A percentile compares a stretch with the other conserved stretches of the same genome.
Evolutionary conservation across 1,140 invertebrate genomes (phyloP).

Genomic region (Popillia japonica): DNA sequence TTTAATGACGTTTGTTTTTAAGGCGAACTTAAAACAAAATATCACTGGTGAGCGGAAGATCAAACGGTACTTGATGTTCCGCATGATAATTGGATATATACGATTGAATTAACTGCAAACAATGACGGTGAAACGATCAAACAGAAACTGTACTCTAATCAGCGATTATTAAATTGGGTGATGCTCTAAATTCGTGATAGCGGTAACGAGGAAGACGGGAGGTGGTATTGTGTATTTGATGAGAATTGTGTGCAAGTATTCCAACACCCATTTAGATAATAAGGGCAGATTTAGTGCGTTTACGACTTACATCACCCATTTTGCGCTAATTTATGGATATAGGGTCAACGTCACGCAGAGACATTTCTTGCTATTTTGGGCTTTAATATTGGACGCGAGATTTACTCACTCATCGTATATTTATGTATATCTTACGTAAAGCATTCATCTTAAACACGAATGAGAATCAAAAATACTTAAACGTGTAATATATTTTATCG

Average conservation of each 20-base stretch:
- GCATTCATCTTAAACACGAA: too few relatives aligned
- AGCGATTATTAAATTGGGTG: conserved; percentile 34
- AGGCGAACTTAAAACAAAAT: conserved; percentile 3
- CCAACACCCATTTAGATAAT: conserved; percentile 58
- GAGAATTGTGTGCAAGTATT: conserved; percentile 53
- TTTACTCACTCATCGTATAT: neutral
- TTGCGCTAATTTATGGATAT: conserved; percentile 56
- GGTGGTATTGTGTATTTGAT: conserved; percentile 43
- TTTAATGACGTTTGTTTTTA: conserved; percentile 33
- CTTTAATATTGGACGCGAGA: conserved; percentile 36
- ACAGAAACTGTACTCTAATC: conserved; percentile 6
- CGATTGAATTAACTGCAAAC: conserved; percentile 28
- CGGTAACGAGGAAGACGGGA: neutral
- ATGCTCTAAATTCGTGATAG: conserved; percentile 8
- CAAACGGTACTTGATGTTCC: conserved; percentile 24
- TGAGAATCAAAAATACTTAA: too few relatives aligned
- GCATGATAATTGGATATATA: neutral
- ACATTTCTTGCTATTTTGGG: conserved; percentile 37
- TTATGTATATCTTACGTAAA: too few relatives aligned
- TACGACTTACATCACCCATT: conserved; percentile 55
- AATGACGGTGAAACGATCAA: neutral
- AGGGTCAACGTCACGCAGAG: conserved; percentile 31
- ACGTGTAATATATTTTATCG: too few relatives aligned
- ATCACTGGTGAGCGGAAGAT: neutral
- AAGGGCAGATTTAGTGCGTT: conserved; percentile 58